These are phyloP conservation scores for Chloroclystis v-ata DNA, from an alignment of 2,888 invertebrate genomes.

Conservation along the genomic window DNA sequence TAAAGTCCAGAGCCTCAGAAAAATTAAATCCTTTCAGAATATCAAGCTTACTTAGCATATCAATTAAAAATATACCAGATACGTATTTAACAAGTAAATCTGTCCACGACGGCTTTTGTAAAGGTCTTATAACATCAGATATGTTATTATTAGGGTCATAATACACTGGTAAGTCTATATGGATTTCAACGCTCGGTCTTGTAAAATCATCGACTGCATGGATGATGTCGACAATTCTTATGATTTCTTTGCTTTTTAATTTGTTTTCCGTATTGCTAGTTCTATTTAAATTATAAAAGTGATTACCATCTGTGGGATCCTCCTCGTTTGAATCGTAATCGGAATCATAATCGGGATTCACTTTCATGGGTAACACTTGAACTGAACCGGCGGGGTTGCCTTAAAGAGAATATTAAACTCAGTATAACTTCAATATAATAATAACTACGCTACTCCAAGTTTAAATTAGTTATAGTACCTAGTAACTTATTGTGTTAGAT, in stretches of 20 bases:
- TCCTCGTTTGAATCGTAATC: background rate
- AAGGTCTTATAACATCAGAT: conserved; percentile 3
- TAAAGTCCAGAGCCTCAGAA: conserved; percentile 29
- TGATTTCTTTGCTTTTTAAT: conserved; percentile 25
- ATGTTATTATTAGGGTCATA: conserved; percentile 28
- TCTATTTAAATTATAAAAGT: background rate
- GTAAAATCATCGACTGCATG: conserved; percentile 35
- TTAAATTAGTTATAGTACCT: too few relatives aligned
- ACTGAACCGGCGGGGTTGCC: too few relatives aligned
- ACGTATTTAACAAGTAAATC: conserved; percentile 33
- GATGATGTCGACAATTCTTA: conserved; percentile 29
- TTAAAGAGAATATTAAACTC: too few relatives aligned
- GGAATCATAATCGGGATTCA: too few relatives aligned
- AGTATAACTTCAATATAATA: too few relatives aligned
- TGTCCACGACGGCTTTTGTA: conserved; percentile 23
- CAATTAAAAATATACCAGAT: conserved; percentile 25
- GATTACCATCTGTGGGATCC: background rate
- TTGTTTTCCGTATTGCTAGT: conserved; percentile 1
- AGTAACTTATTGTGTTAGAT: too few relatives aligned
- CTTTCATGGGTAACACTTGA: too few relatives aligned
- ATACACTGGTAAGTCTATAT: conserved; percentile 36
- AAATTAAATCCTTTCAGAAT: conserved; percentile 28
- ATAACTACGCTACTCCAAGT: too few relatives aligned
- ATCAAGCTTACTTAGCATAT: conserved; percentile 32
- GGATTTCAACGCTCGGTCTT: conserved; percentile 28